Evolutionary conservation across 2,797 vertebrate species (phyloP).

Genomic region (Prunella strophiata): DNA sequence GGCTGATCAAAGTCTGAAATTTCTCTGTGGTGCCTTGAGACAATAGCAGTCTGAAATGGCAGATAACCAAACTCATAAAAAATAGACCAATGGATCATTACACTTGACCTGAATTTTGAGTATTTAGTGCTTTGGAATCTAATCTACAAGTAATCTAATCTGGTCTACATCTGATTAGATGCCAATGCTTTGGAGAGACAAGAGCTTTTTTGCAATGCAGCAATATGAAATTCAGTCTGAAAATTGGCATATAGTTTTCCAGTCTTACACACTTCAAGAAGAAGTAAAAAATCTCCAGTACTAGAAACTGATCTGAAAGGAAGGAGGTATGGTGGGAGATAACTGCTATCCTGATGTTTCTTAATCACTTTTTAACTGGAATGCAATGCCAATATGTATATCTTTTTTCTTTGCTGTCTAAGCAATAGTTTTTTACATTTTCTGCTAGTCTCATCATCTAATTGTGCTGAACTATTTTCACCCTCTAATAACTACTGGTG

Average conservation of each 20-base stretch:
- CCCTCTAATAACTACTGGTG: background rate
- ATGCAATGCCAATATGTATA: background rate
- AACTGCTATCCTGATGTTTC: background rate
- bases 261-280: background rate
- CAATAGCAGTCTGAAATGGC: background rate
- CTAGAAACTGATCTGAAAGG: background rate
- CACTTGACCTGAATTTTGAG: background rate
- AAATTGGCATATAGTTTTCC: background rate
- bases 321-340: background rate
- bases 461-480: background rate
- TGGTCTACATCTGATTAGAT: background rate
- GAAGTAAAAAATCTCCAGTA: background rate
- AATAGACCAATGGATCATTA: background rate
- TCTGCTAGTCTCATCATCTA: background rate
- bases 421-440: background rate
- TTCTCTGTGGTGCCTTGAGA: background rate
- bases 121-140: conserved; percentile 33
- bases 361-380: background rate
- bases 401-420: background rate
- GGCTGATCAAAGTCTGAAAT: background rate
- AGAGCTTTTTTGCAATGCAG: conserved; percentile 2
- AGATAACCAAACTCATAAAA: background rate
- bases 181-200: background rate
- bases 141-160: background rate
- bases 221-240: conserved; percentile 22